Evolutionary conservation across 1,140 invertebrate genomes (phyloP).

Genomic region (Cydia amplana): DNA sequence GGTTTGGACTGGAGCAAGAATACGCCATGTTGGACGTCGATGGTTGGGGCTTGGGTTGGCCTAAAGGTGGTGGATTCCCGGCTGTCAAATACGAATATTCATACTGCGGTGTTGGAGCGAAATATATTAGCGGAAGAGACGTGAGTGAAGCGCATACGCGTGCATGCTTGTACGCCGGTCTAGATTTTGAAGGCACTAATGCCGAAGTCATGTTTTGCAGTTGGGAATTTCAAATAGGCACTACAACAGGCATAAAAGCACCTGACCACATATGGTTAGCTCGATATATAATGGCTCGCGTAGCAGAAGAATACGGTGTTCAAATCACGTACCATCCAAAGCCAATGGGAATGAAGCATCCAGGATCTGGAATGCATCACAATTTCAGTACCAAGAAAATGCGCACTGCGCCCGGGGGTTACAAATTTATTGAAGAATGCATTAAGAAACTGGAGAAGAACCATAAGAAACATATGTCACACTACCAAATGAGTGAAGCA

Average conservation of each 20-base stretch:
- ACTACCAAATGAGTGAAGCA: slow-evolving; percentile 92
- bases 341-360: slow-evolving; percentile 95
- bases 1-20: slow-evolving; percentile 95
- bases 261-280: slow-evolving; percentile 96
- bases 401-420: slow-evolving; percentile 88
- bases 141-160: slow-evolving; percentile 85
- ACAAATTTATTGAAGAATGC: slow-evolving; percentile 85
- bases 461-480: slow-evolving; percentile 92
- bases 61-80: slow-evolving; percentile 87
- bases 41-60: slow-evolving; percentile 91
- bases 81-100: slow-evolving; percentile 82
- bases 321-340: slow-evolving; percentile 94
- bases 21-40: slow-evolving; percentile 92
- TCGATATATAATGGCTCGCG: slow-evolving; percentile 89
- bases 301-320: slow-evolving; percentile 95
- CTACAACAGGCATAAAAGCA: slow-evolving; percentile 89
- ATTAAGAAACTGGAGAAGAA: slow-evolving; percentile 90
- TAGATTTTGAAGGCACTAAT: slow-evolving; percentile 94
- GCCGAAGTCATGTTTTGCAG: slow-evolving; percentile 98
- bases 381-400: slow-evolving; percentile 95
- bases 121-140: slow-evolving; percentile 94
- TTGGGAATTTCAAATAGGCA: slow-evolving; percentile 88
- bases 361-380: slow-evolving; percentile 94
- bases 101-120: slow-evolving; percentile 95
- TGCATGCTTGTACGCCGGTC: slow-evolving; percentile 92